Base-by-base conservation (phyloP, 1,140 invertebrate species). In the Apocrypta bakeri region DNA sequence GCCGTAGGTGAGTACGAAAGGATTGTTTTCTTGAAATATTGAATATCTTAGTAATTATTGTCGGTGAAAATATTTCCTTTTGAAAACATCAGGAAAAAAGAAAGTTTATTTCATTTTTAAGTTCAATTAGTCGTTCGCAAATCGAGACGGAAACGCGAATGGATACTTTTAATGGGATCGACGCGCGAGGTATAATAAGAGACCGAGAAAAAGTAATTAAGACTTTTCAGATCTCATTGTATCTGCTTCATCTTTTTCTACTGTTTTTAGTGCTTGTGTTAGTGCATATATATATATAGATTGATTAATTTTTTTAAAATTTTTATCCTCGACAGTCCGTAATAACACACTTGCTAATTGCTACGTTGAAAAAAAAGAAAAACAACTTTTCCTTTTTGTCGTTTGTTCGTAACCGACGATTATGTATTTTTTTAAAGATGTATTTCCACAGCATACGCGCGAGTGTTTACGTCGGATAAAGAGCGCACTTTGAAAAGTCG, bases 21-120 rank as follows among this genome's bases (percentile, higher is more conserved):
- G n/a, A n/a, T n/a, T n/a, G 42, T 17, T 48, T 48, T 48, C 21
- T 48, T 48, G 56, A 14, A 3, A 21, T 2, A 6, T 61, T 61
- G 56, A 61, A 61, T 6, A 21, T 2, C 14, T 61, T 14, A 14
- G 56, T 12, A 61, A 14, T 61, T 61, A 61, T 61, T 14, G n/a
- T 14, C n/a, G 12, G 56, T n/a, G n/a, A 61, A 12, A 8, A 3
- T 61, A 61, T 61, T 21, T 8, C 11, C 3, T 61, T 14, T 61
- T 9, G 33, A 37, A 24, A n/a, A 42, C 40, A 37, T 37, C 8
- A n/a, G 4, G 9, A 42, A 17, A 24, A 40, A 14, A 14, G 1
- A 42, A 74, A 48, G 56, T 76, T 76, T 76, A 63, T 29, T 76
- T 75, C 63, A 75, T 75, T 63, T 63, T 56, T 14, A 76, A 63